Evolutionary conservation across 2,888 invertebrate genomes (phyloP).

Genomic region (Cyrtodaria siliqua): DNA sequence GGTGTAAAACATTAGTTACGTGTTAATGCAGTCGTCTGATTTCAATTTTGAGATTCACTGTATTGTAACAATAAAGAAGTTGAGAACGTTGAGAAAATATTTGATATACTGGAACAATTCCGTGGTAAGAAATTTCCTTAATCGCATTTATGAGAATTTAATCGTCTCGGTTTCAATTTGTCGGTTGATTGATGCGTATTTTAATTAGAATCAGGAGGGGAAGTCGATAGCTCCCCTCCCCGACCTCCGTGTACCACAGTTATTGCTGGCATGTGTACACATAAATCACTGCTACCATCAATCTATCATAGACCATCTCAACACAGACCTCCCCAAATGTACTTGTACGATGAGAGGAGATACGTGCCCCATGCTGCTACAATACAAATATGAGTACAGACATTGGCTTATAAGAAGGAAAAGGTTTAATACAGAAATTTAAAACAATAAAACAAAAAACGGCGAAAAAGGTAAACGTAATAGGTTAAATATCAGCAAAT

Average conservation of each 20-base stretch:
- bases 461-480: no score
- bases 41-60: no score
- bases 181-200: constrained; percentile 32
- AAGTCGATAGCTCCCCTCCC: constrained; percentile 28
- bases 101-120: no score
- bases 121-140: no score
- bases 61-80: no score
- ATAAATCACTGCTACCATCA: constrained; percentile 16
- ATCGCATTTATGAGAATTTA: no score
- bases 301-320: background rate
- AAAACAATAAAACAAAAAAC: no score
- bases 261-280: constrained; percentile 9
- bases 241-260: constrained; percentile 6
- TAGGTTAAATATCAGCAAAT: no score
- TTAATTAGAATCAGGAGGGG: constrained; percentile 46
- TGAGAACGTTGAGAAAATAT: no score
- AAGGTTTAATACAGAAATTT: no score
- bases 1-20: no score
- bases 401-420: background rate
- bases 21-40: no score
- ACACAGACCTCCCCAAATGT: constrained; percentile 16
- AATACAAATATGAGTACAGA: background rate
- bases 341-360: constrained; percentile 16
- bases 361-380: constrained; percentile 15
- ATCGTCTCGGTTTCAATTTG: background rate